These are phyloP conservation scores for Andrena cerasifolii DNA, from an alignment of 1,140 invertebrate species.

Conservation along the genomic window DNA sequence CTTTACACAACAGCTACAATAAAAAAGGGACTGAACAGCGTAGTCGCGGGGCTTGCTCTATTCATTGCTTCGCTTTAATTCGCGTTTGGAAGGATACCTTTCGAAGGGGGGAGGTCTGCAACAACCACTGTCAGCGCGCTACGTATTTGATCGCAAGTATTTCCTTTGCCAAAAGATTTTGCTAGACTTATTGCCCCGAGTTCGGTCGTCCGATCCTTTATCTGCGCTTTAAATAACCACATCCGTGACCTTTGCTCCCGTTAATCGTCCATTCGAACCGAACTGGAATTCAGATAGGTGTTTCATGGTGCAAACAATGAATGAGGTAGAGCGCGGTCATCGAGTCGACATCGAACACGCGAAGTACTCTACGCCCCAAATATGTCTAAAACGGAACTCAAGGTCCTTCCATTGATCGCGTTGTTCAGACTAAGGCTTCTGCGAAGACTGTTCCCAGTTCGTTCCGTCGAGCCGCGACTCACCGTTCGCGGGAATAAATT, in stretches of 20 bases:
- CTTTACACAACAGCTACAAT: too few species aligned
- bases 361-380: conserved; percentile 29
- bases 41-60: not conserved
- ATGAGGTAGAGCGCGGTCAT: conserved; percentile 25
- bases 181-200: too few species aligned
- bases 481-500: not conserved
- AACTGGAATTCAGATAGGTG: not conserved
- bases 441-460: not conserved
- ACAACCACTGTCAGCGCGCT: not conserved
- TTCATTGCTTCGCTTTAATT: not conserved
- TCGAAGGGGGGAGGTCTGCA: not conserved
- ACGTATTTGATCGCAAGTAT: not conserved
- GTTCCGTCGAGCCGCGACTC: not conserved
- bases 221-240: too few species aligned
- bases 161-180: too few species aligned
- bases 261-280: not conserved
- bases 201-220: not conserved
- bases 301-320: conserved; percentile 3
- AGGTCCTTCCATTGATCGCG: conserved; percentile 57
- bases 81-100: not conserved
- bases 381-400: conserved; percentile 55
- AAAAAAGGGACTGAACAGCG: not conserved
- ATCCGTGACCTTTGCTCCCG: not conserved
- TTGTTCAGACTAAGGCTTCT: not conserved
- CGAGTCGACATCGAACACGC: conserved; percentile 36